Percentiles rank a stretch among this genome's conserved stretches.
Evolutionary conservation across 2,888 invertebrate genomes (phyloP).

Genomic region (Tortrix viridana): DNA sequence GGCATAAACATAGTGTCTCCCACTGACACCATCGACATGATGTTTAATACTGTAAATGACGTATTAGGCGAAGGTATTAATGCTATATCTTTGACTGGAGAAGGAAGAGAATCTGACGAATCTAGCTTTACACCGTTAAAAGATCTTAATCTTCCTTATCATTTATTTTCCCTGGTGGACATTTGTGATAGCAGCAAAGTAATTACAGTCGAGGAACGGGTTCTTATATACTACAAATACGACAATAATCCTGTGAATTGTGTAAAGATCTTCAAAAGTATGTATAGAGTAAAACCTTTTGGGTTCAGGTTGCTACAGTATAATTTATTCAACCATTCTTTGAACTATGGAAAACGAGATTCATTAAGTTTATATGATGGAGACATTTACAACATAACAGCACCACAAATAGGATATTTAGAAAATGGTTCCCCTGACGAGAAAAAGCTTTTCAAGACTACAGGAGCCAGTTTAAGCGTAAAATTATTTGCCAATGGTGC

Average conservation of each 20-base stretch:
- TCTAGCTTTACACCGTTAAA: conserved; percentile 95
- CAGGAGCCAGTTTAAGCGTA: conserved; percentile 92
- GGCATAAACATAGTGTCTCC: conserved; percentile 97
- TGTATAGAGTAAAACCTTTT: conserved; percentile 92
- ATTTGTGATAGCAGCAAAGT: conserved; percentile 98
- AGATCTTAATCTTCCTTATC: conserved; percentile 92
- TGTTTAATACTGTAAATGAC: conserved; percentile 89
- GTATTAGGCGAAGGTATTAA: conserved; percentile 96
- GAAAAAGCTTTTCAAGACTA: conserved; percentile 90
- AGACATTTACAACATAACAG: conserved; percentile 94
- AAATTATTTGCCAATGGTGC: conserved; percentile 98
- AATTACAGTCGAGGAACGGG: conserved; percentile 93
- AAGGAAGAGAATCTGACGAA: conserved; percentile 93
- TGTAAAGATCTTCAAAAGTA: conserved; percentile 97
- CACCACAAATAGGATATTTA: conserved; percentile 88
- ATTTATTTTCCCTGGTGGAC: conserved; percentile 96
- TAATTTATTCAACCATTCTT: conserved; percentile 95
- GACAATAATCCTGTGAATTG: conserved; percentile 98
- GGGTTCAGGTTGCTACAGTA: conserved; percentile 96
- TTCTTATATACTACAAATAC: conserved; percentile 97
- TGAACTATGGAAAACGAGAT: conserved; percentile 92
- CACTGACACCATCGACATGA: conserved; percentile 90
- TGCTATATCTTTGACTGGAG: conserved; percentile 95
- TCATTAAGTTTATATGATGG: conserved; percentile 95
- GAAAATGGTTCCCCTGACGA: conserved; percentile 89